phyloP scores from a whole-genome alignment of 92 coral and sea anemone species.

The Muricea muricata region DNA sequence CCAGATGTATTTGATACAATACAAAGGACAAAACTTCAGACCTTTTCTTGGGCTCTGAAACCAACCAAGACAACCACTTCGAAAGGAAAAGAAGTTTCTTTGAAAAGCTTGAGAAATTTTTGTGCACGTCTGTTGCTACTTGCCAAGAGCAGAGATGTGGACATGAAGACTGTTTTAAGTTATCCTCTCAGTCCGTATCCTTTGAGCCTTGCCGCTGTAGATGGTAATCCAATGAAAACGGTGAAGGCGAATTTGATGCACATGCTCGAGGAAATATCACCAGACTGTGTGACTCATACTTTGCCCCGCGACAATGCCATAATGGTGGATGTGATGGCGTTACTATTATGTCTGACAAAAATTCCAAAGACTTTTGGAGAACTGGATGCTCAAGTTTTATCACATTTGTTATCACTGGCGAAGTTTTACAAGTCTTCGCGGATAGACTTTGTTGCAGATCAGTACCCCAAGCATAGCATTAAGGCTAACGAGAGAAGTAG shows the following conservation, averaged over 20 bases:
- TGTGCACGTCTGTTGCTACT: conserved; percentile 9
- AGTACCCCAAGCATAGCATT: not conserved
- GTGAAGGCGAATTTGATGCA: conserved; percentile 32
- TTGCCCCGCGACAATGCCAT: not conserved
- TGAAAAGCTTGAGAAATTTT: conserved; percentile 11
- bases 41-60: no score
- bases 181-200: conserved; percentile 29
- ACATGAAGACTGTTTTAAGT: no score
- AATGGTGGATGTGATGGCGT: conserved; percentile 9
- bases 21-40: not conserved
- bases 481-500: conserved; percentile 15
- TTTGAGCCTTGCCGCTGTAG: conserved; percentile 35
- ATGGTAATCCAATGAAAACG: conserved; percentile 19
- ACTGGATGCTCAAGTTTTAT: conserved; percentile 3
- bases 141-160: no score
- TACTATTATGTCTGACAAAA: not conserved
- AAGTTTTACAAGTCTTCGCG: conserved; percentile 14
- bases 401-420: conserved; percentile 8
- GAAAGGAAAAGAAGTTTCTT: conserved; percentile 4
- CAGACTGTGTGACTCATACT: not conserved
- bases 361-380: conserved; percentile 27
- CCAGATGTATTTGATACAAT: conserved; percentile 2
- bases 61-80: no score
- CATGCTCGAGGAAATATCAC: conserved; percentile 18
- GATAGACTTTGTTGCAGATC: conserved; percentile 14